Conservation (phyloP, 1,140 invertebrate genomes). For the Solen grandis region DNA sequence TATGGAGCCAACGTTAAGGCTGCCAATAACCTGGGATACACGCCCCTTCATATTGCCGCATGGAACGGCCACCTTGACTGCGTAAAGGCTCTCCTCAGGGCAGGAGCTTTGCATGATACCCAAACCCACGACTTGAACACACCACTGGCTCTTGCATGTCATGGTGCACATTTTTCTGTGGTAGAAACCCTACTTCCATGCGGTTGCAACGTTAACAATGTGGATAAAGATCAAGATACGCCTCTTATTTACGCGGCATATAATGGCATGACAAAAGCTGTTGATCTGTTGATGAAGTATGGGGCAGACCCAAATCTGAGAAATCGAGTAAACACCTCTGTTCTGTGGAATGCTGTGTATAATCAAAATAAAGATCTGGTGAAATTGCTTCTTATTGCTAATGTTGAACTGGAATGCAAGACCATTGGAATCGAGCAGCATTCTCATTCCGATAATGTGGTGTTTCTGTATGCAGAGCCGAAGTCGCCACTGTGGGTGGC, state of each 20-base stretch:
- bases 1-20: conserved; percentile 59
- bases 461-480: conserved; percentile 58
- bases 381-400: conserved; percentile 65
- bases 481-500: conserved; percentile 70
- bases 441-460: conserved; percentile 58
- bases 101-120: conserved; percentile 61
- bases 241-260: conserved; percentile 73
- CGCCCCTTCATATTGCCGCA: conserved; percentile 70
- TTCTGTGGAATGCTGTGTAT: conserved; percentile 76
- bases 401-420: conserved; percentile 67
- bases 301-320: conserved; percentile 71
- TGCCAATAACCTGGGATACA: conserved; percentile 61
- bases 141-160: conserved; percentile 70
- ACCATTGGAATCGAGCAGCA: conserved; percentile 71
- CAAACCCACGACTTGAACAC: conserved; percentile 70
- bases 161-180: conserved; percentile 61
- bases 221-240: conserved; percentile 73
- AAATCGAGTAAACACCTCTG: conserved; percentile 65
- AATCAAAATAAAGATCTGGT: conserved; percentile 61
- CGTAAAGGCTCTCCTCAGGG: conserved; percentile 59
- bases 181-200: conserved; percentile 67
- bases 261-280: conserved; percentile 66
- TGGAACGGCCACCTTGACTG: conserved; percentile 68
- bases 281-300: conserved; percentile 61
- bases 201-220: conserved; percentile 73